Evolutionary conservation across 2,888 invertebrate genomes (phyloP).

Genomic region (Lasius platythorax): DNA sequence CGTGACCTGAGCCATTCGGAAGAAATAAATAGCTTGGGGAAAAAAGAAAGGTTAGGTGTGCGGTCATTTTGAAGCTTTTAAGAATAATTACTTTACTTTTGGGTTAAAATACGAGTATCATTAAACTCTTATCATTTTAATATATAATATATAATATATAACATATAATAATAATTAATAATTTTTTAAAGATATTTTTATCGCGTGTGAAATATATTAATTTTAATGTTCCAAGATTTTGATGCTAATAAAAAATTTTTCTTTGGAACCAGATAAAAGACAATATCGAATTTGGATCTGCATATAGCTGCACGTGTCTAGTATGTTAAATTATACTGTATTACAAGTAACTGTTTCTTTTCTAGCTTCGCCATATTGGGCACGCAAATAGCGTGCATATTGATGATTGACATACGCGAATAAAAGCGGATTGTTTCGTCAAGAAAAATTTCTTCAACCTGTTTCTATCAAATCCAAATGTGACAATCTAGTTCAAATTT

Average conservation of each 20-base stretch:
- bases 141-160: background rate
- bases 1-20: background rate
- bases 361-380: conserved; percentile 60
- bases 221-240: background rate
- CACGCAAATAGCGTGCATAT: conserved; percentile 55
- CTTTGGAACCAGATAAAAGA: background rate
- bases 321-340: conserved; percentile 59
- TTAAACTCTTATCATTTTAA: background rate
- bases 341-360: conserved; percentile 67
- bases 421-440: conserved; percentile 72
- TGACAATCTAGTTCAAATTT: conserved; percentile 54
- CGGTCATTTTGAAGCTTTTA: conserved; percentile 11
- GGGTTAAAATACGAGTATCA: background rate
- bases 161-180: background rate
- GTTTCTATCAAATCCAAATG: conserved; percentile 61
- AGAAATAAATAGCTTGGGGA: conserved; percentile 34
- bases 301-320: conserved; percentile 44
- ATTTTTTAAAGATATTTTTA: background rate
- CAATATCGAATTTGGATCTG: background rate
- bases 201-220: background rate
- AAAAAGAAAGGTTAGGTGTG: background rate
- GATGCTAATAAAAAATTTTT: background rate
- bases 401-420: conserved; percentile 68
- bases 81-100: conserved; percentile 3
- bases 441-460: conserved; percentile 67